Conservation (phyloP, 2,113 vertebrate genomes). For the Rhinolophus sinicus region DNA sequence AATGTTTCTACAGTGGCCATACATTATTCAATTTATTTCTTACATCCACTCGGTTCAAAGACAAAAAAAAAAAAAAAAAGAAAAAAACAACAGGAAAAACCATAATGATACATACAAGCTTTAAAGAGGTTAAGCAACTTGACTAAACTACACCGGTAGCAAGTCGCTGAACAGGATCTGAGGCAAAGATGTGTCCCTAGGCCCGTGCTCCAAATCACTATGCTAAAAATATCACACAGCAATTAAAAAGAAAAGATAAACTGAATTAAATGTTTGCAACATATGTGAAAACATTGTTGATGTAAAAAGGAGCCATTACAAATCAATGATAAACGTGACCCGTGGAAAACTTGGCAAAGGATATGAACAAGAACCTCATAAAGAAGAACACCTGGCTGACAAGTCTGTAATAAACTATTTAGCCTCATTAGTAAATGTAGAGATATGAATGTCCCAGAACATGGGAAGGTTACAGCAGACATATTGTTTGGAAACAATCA, state of each 20-base stretch:
- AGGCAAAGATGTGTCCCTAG: neutral
- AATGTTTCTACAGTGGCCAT: neutral
- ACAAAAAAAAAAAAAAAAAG: neutral
- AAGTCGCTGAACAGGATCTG: neutral
- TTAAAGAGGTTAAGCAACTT: neutral
- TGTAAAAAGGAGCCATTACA: neutral
- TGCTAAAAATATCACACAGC: neutral
- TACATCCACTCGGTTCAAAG: neutral
- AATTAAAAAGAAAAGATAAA: slow-evolving; percentile 32
- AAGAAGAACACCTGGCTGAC: neutral
- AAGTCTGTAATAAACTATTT: neutral
- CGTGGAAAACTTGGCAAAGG: neutral
- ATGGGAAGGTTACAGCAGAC: neutral
- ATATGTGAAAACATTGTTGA: neutral
- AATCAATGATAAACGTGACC: neutral
- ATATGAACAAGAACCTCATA: neutral
- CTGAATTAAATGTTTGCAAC: neutral
- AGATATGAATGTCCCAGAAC: neutral
- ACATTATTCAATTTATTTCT: neutral
- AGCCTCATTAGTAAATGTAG: neutral
- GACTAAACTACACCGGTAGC: neutral
- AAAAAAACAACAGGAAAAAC: neutral
- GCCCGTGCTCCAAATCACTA: neutral
- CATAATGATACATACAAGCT: neutral
- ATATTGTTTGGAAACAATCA: neutral